Conservation (phyloP, 2,797 vertebrate genomes). For the Acomys russatus region DNA sequence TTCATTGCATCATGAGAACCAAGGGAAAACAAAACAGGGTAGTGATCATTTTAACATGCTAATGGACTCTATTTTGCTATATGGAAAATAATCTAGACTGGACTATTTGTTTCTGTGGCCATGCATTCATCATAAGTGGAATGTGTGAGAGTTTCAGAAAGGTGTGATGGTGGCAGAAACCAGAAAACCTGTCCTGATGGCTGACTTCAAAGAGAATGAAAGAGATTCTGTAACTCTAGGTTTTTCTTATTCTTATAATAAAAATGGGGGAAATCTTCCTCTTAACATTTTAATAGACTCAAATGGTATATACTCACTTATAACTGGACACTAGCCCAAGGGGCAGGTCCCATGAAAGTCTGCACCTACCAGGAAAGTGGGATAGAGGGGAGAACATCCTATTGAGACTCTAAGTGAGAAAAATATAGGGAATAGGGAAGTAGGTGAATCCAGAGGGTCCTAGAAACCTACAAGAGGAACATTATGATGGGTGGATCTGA, state of each 20-base stretch:
- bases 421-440: too few species aligned
- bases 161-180: neutral
- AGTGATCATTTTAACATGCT: slow-evolving; percentile 30
- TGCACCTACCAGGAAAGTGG: too few species aligned
- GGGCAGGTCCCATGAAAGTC: too few species aligned
- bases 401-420: too few species aligned
- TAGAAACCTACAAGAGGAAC: too few species aligned
- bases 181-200: neutral
- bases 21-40: neutral
- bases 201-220: neutral
- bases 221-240: neutral
- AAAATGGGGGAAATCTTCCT: neutral
- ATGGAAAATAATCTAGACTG: neutral
- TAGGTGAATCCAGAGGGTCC: too few species aligned
- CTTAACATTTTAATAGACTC: neutral
- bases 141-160: slow-evolving; percentile 18
- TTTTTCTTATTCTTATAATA: neutral
- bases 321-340: too few species aligned
- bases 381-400: too few species aligned
- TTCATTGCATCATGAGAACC: slow-evolving; percentile 60
- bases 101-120: neutral
- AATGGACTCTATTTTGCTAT: neutral
- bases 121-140: neutral
- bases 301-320: too few species aligned
- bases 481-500: too few species aligned